phyloP scores from a whole-genome alignment of 2,888 invertebrate species.

The Scelioninae gen. 1 region DNA sequence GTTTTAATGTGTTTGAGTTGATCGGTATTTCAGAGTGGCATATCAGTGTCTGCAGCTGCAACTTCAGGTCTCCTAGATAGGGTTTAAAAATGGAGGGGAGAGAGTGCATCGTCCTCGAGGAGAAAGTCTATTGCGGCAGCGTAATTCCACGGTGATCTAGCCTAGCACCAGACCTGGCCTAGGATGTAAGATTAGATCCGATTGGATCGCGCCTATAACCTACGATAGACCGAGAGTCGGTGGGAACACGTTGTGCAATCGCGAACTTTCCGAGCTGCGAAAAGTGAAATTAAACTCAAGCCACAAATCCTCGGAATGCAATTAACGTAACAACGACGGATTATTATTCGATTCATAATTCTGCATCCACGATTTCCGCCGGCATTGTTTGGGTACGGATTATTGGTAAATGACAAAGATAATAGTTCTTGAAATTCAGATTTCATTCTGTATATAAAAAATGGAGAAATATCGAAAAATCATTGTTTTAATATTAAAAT shows the following conservation, averaged over 20 bases:
- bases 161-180: slow-evolving; percentile 73
- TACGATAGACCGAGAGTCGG: slow-evolving; percentile 71
- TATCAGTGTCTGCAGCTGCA: slow-evolving; percentile 68
- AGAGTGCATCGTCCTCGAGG: slow-evolving; percentile 84
- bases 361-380: slow-evolving; percentile 15
- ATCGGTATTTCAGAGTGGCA: slow-evolving; percentile 68
- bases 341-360: slow-evolving; percentile 47
- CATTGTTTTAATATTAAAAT: too few species aligned
- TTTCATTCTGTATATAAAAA: too few species aligned
- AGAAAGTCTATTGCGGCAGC: slow-evolving; percentile 81
- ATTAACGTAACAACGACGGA: slow-evolving; percentile 60
- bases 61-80: slow-evolving; percentile 58
- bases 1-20: slow-evolving; percentile 54
- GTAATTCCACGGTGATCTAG: slow-evolving; percentile 76
- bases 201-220: slow-evolving; percentile 76
- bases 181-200: slow-evolving; percentile 74
- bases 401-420: too few species aligned
- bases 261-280: slow-evolving; percentile 64
- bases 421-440: too few species aligned
- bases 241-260: slow-evolving; percentile 77
- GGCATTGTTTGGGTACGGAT: too few species aligned
- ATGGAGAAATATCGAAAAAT: too few species aligned
- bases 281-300: slow-evolving; percentile 69
- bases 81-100: slow-evolving; percentile 72
- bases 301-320: slow-evolving; percentile 64